Evolutionary conservation across 2,888 invertebrate genomes (phyloP).

Genomic region (Aporophyla nigra): DNA sequence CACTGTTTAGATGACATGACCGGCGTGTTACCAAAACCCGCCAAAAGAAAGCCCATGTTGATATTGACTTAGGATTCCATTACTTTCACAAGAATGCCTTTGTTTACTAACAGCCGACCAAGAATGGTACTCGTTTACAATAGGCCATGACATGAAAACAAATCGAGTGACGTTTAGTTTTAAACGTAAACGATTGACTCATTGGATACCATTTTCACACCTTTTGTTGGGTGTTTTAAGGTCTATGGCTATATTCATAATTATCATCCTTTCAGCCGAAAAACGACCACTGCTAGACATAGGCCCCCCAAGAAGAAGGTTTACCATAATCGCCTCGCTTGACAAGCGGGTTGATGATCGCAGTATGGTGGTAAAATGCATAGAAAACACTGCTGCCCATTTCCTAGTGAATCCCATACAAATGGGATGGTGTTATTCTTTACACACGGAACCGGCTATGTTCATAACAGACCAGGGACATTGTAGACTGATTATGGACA

Average conservation of each 20-base stretch:
- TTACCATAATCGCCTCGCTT: no score
- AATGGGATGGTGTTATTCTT: no score
- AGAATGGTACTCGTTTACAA: constrained; percentile 57
- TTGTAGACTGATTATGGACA: background rate
- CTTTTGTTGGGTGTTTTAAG: background rate
- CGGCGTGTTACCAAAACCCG: background rate
- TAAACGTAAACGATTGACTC: constrained; percentile 24
- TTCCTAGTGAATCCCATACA: no score
- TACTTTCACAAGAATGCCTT: constrained; percentile 48
- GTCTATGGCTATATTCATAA: no score
- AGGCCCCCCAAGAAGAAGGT: no score
- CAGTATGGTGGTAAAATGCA: no score
- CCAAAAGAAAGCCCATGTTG: constrained; percentile 43
- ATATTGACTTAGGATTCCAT: constrained; percentile 41
- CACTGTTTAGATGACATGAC: background rate
- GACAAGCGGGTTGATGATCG: no score
- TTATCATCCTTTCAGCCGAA: no score
- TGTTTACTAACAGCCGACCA: constrained; percentile 57
- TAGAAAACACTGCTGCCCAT: no score
- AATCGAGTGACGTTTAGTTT: constrained; percentile 31
- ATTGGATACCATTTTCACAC: constrained; percentile 16
- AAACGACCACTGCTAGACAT: no score
- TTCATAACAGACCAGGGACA: background rate
- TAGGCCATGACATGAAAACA: constrained; percentile 58
- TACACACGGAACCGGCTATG: no score